Evolutionary conservation across 2,113 vertebrate genomes (phyloP), one percentile per base, ranked within the genome.

Genomic region (Thermophis baileyi): DNA sequence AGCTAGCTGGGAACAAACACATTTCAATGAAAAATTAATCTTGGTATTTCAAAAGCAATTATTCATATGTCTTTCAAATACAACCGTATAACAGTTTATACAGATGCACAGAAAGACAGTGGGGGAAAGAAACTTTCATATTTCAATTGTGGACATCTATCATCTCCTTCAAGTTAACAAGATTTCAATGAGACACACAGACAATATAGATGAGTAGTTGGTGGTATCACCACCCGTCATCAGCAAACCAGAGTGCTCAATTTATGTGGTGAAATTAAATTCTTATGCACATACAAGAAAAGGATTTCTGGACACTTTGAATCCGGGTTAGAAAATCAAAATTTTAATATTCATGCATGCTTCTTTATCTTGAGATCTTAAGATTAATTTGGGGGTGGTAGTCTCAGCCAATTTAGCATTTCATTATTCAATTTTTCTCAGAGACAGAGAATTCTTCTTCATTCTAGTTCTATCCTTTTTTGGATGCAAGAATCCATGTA

Each of bases 1-100:
- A 96, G 40, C 91, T 94, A 0, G 89, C 50, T 93, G 89, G 86
- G 94, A 95, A 95, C 93, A 60, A 92, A 91, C 89, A 91, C 85
- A 90, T 94, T 95, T 93, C 63, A 93, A 49, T 27, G 93, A 35
- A 0, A 81, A 89, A 25, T 54, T 93, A 85, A 60, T 85, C 51
- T 93, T 25, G 25, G 69, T 50, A 85, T 74, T 74, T 57, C 44
- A 81, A 88, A 93, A 93, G 92, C 92, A 93, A 93, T 93, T 89
- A 89, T 55, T 89, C 57, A 27, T 44, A 93, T 85, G 44, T n/a
- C 40, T 93, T 85, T 93, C 88, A 93, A 89, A 85, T 46, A 89
- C 92, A 93, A 93, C 85, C 88, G 49, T 89, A 93, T 89, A 92
- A 53, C 69, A 85, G 44, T 87, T 51, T 93, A 87, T 53, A 69